Conservation (phyloP, 2,797 vertebrate species). For the Hemitrygon akajei region DNA sequence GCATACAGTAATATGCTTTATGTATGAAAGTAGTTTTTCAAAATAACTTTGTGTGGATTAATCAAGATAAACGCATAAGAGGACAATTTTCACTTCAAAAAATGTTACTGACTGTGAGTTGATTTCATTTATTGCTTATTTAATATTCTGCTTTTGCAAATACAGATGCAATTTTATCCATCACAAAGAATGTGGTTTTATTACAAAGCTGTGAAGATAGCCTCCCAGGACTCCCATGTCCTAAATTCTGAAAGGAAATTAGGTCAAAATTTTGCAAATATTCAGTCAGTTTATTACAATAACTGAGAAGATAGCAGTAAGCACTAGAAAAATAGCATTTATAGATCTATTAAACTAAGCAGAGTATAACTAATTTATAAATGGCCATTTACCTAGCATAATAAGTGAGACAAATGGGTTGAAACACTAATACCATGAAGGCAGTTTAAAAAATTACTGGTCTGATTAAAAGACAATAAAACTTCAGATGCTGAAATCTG, state of each 20-base stretch:
- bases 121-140: background rate
- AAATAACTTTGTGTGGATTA: background rate
- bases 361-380: background rate
- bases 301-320: background rate
- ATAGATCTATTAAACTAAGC: background rate
- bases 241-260: slow-evolving; percentile 11
- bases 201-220: background rate
- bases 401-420: background rate
- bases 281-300: background rate
- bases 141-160: background rate
- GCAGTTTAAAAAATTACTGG: too few species aligned
- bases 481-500: too few species aligned
- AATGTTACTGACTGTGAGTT: too few species aligned
- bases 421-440: background rate
- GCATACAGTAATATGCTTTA: background rate
- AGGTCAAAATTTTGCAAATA: background rate
- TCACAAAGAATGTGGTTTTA: background rate
- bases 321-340: background rate
- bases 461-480: too few species aligned
- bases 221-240: background rate
- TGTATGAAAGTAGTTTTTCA: background rate
- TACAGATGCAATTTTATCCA: background rate
- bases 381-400: background rate
- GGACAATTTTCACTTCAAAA: background rate
- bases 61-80: background rate